Base-by-base conservation (phyloP, 2,888 invertebrate species). In the Tenthredo distinguenda region DNA sequence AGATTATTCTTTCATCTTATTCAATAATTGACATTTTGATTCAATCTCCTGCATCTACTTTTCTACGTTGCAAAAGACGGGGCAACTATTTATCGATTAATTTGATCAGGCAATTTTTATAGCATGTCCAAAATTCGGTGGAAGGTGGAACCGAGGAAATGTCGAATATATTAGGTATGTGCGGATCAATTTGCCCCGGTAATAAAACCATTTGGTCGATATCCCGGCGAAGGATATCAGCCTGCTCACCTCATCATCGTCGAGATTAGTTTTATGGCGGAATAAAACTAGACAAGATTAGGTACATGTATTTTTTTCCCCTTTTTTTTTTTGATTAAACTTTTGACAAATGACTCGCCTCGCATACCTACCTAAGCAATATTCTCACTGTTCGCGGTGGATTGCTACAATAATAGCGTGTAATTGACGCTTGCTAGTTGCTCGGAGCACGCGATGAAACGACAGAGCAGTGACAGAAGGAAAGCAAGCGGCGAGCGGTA, bases 371-470 rank as follows among this genome's bases (percentile, higher is more conserved):
- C 18, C 18, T 55, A 18, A 55, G 55, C 55, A 55, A 55, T 55
- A 55, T 55, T 62, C 26, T 26, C 26, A 62, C 26, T 62, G 26
- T 26, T 21, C 62, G 62, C 12, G 10, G 62, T 62, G 26, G 12
- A 62, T 62, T 62, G 62, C 12, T 62, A 68, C 15, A 68, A 68
- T 34, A 26, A 21, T 62, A 62, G 26, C 62, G 68, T 68, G 34
- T 68, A 68, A 68, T 68, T 74, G 47, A 43, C 21, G 74, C 74
- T 55, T 12, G 74, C 26, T 62, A 47, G 43, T 37, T 43, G n/a
- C 74, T 74, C 74, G 43, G n/a, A 47, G 74, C 40, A 74, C 40
- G 74, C 74, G 74, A 43, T 74, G 74, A 74, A 74, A 43, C 31
- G 34, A 62, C 62, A 31, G 34, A 84, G 65, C 84, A 74, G 10